phyloP scores from a whole-genome alignment of 2,888 invertebrate species.

The Amphipoea oculea region DNA sequence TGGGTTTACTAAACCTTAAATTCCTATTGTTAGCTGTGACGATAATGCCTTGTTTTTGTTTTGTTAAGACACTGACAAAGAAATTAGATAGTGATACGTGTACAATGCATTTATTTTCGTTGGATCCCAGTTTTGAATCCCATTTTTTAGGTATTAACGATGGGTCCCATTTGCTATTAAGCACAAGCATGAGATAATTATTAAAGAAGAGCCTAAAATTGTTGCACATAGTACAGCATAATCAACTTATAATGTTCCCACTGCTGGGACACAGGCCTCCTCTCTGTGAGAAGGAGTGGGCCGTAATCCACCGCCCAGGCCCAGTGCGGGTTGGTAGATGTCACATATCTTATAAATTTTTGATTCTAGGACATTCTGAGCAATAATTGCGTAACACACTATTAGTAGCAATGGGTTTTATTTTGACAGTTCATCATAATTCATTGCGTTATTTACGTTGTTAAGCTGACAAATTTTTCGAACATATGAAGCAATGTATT shows the following conservation, averaged over 20 bases:
- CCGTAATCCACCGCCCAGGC: not conserved
- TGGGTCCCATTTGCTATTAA: no score
- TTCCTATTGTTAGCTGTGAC: not conserved
- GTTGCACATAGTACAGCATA: not conserved
- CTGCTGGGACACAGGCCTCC: not conserved
- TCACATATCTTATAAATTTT: not conserved
- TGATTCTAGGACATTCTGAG: not conserved
- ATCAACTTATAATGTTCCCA: not conserved
- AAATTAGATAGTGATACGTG: not conserved
- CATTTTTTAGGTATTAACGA: no score
- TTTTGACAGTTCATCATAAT: no score
- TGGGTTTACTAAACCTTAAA: constrained; percentile 1
- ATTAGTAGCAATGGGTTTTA: no score
- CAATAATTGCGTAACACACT: no score
- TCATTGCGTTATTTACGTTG: no score
- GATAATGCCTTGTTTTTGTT: not conserved
- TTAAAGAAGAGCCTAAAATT: not conserved
- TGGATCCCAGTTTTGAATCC: no score
- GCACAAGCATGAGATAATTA: no score
- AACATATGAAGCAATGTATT: no score
- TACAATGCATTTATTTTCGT: no score
- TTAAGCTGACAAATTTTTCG: no score
- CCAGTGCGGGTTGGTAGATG: not conserved
- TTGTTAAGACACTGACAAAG: not conserved
- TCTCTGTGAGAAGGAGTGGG: not conserved